A percentile compares a stretch with the other conserved stretches of the same genome.
Conservation (phyloP, 1,140 invertebrate genomes). For the Drosophila leontia region DNA sequence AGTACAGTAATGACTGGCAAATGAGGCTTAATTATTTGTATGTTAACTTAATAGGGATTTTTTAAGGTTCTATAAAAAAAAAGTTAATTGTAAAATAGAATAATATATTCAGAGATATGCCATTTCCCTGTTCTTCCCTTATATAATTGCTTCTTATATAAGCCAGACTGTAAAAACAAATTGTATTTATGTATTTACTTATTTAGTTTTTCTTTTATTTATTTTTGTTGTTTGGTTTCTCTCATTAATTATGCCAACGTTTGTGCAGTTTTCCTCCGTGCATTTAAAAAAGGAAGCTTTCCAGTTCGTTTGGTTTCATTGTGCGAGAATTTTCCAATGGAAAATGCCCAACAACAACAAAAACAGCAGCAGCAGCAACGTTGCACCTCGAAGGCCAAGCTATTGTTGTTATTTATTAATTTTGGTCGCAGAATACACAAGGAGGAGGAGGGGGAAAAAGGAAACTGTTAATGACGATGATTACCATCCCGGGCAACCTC, state of each 20-base stretch:
- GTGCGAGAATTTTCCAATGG: conserved; percentile 63
- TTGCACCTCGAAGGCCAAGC: conserved; percentile 45
- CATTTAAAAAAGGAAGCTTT: conserved; percentile 72
- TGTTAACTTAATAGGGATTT: background rate
- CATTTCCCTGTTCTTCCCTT: background rate
- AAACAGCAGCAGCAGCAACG: background rate
- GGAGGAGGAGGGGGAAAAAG: conserved; percentile 13
- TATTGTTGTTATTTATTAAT: conserved; percentile 38
- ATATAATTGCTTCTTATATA: background rate
- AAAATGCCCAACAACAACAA: conserved; percentile 13
- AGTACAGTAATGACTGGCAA: conserved; percentile 16
- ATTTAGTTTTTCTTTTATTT: background rate
- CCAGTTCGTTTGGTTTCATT: conserved; percentile 75
- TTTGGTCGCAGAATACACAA: conserved; percentile 15
- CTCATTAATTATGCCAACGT: conserved; percentile 74
- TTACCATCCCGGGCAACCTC: conserved; percentile 35
- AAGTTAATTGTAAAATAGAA: background rate
- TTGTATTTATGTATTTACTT: conserved; percentile 23
- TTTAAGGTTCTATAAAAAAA: background rate
- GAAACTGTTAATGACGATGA: conserved; percentile 55
- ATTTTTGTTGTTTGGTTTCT: conserved; percentile 54
- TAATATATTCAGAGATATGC: background rate
- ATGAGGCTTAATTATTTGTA: background rate
- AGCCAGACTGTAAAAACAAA: conserved; percentile 4
- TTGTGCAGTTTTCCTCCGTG: conserved; percentile 49